A percentile compares a stretch with the other conserved stretches of the same genome.
phyloP scores from a whole-genome alignment of 2,797 vertebrate genomes.

The Trichosurus vulpecula region DNA sequence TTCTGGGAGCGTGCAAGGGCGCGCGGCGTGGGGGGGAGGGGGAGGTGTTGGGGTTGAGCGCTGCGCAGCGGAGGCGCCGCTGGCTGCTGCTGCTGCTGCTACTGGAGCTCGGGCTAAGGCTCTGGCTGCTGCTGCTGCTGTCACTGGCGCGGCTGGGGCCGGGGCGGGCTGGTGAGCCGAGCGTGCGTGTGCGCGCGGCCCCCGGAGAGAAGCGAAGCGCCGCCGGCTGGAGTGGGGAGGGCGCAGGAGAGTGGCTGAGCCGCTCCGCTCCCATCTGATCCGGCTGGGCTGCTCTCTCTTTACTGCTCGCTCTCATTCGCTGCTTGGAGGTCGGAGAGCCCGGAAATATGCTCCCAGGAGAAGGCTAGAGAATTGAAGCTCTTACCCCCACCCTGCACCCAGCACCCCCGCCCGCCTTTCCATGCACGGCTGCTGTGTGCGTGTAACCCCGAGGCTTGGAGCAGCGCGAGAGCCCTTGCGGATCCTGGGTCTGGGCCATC shows the following conservation, averaged over 20 bases:
- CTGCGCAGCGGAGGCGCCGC: slow-evolving; percentile 41
- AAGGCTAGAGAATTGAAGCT: slow-evolving; percentile 66
- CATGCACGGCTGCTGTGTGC: slow-evolving; percentile 29
- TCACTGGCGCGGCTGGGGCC: slow-evolving; percentile 6
- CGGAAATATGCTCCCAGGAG: slow-evolving; percentile 74
- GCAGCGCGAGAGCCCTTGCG: slow-evolving; percentile 77
- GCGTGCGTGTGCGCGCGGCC: slow-evolving; percentile 64
- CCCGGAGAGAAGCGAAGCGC: slow-evolving; percentile 50
- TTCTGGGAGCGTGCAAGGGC: slow-evolving; percentile 44
- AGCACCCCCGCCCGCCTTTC: slow-evolving; percentile 18
- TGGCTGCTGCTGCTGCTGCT: neutral
- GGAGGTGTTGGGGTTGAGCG: neutral
- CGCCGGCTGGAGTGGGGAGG: neutral
- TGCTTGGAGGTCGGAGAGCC: slow-evolving; percentile 57
- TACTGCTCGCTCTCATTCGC: slow-evolving; percentile 72
- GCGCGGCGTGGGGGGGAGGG: slow-evolving; percentile 5
- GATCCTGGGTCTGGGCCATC: slow-evolving; percentile 69
- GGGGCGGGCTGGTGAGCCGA: slow-evolving; percentile 47
- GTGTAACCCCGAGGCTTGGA: slow-evolving; percentile 65
- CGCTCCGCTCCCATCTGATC: slow-evolving; percentile 57
- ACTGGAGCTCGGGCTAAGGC: too few relatives aligned
- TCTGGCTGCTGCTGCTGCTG: neutral
- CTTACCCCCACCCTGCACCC: neutral
- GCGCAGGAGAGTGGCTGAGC: slow-evolving; percentile 14
- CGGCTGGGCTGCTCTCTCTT: slow-evolving; percentile 49